A percentile compares a stretch with the other conserved stretches of the same genome.
Conservation (phyloP, 2,797 vertebrate genomes). For the Clarias platycephalus region DNA sequence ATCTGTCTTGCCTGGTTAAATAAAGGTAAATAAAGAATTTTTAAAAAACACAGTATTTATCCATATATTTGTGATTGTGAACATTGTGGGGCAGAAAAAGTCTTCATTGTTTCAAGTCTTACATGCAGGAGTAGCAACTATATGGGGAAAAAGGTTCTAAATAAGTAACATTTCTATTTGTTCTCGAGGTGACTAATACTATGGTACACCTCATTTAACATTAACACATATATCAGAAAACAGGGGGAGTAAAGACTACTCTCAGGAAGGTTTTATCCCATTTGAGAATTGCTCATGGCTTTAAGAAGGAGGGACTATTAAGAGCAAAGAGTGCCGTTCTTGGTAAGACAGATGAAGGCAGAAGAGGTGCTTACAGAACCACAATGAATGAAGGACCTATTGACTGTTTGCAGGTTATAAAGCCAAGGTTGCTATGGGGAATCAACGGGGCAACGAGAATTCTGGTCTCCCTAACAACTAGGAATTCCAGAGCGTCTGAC, state of each 20-base stretch:
- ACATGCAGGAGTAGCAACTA: background rate
- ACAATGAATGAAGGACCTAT: constrained; percentile 64
- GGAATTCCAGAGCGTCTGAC: constrained; percentile 36
- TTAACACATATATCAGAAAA: background rate
- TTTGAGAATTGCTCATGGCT: constrained; percentile 6
- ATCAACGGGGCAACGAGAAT: constrained; percentile 70
- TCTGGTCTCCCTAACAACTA: constrained; percentile 56
- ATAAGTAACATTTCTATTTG: background rate
- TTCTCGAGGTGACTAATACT: background rate
- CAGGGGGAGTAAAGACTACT: background rate
- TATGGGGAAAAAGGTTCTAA: background rate
- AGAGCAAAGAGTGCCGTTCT: background rate
- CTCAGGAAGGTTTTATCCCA: background rate
- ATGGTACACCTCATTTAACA: background rate
- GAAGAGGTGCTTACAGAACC: constrained; percentile 70
- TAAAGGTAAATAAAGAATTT: no score
- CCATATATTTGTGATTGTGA: background rate
- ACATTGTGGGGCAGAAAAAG: background rate
- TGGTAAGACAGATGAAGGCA: constrained; percentile 54
- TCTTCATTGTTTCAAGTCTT: background rate
- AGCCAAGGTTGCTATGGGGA: constrained; percentile 71
- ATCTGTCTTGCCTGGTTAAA: no score
- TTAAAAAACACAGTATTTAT: no score
- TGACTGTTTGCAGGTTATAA: constrained; percentile 64
- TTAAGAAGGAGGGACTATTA: constrained; percentile 17